Base-by-base conservation (phyloP, 1,140 invertebrate species). In the Polypedilum vanderplanki region DNA sequence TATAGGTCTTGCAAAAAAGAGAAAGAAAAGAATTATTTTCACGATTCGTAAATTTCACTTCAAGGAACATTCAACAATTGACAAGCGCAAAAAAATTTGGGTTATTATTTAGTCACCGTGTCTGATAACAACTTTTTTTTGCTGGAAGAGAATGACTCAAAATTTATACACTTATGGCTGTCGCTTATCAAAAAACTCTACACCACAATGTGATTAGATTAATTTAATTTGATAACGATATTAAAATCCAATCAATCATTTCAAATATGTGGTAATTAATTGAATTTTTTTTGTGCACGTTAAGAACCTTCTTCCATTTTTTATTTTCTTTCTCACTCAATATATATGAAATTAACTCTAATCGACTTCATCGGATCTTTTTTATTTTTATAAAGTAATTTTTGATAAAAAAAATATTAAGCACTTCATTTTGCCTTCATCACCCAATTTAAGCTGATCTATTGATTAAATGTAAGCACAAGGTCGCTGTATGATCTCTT, bases 221-320 rank as follows among this genome's bases (percentile, higher is more conserved):
- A 70, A 70, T 70, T 70, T 70, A 70, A 70, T 70, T 70, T 70
- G 65, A 70, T 70, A 70, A 70, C 20, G 65, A 70, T 70, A 70
- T 70, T 70, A 70, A 70, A 70, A 70, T 70, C 65, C 17, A 70
- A 70, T 70, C 65, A 22, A 70, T 70, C 65, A 70, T 70, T 70
- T 70, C 17, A 70, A 70, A 57, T 57, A 70, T 20, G 65, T 22
- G 18, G 65, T 70, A 70, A 70, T 70, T 70, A 70, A 70, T 70
- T 70, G 65, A 70, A 46, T 46, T 46, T 57, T n/a, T 57, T n/a
- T n/a, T 57, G 12, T 70, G 1, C 24, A 33, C 24, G 24, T 5
- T 33, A 33, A 33, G 24, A 33, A 33, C 24, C 24, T 70, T 18
- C 17, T 70, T 20, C 65, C 65, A 70, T 70, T 70, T 70, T 70